Evolutionary conservation across 2,113 vertebrate genomes (phyloP).

Genomic region (Scortum barcoo): DNA sequence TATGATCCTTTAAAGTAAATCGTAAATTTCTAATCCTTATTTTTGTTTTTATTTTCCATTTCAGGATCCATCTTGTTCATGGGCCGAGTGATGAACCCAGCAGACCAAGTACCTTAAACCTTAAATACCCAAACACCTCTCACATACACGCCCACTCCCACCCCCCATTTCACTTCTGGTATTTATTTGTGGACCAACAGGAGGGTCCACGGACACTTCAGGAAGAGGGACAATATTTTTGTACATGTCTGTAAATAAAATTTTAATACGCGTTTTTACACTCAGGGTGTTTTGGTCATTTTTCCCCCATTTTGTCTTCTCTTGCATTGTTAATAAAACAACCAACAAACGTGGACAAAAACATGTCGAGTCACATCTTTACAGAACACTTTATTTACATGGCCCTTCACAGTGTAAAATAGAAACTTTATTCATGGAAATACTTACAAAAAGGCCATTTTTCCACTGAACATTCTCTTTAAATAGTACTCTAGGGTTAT

Average conservation of each 20-base stretch:
- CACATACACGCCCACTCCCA: neutral
- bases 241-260: slow-evolving; percentile 87
- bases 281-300: slow-evolving; percentile 24
- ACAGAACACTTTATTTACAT: slow-evolving; percentile 84
- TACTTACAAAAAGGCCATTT: slow-evolving; percentile 96
- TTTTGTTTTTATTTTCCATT: neutral
- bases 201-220: slow-evolving; percentile 63
- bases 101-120: slow-evolving; percentile 67
- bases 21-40: neutral
- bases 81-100: slow-evolving; percentile 90
- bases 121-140: neutral
- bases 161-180: slow-evolving; percentile 43
- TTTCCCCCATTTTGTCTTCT: neutral
- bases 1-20: neutral
- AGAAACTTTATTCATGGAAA: slow-evolving; percentile 96
- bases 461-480: slow-evolving; percentile 80
- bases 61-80: slow-evolving; percentile 91
- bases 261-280: slow-evolving; percentile 81
- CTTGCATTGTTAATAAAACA: neutral
- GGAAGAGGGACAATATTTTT: slow-evolving; percentile 82
- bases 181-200: slow-evolving; percentile 75
- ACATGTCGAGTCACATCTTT: slow-evolving; percentile 42
- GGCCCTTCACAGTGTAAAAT: slow-evolving; percentile 92
- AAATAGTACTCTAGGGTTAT: slow-evolving; percentile 96
- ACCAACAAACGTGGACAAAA: neutral